Evolutionary conservation across 2,113 vertebrate species (phyloP).

Genomic region (Ibidorhyncha struthersii): DNA sequence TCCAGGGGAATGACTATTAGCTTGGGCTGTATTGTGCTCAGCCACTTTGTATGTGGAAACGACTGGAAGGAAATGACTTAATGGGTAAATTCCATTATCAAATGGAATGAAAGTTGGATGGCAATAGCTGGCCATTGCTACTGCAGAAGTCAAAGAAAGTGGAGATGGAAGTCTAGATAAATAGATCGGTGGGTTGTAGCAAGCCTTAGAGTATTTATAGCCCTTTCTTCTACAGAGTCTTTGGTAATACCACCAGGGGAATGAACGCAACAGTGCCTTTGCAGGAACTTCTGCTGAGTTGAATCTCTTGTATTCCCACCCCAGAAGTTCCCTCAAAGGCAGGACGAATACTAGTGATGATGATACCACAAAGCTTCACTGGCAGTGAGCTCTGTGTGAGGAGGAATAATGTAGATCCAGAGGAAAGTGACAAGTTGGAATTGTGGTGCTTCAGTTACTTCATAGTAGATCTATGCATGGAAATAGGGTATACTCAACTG

Average conservation of each 20-base stretch:
- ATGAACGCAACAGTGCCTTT: background rate
- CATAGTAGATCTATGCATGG: background rate
- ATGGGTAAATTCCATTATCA: background rate
- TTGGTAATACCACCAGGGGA: background rate
- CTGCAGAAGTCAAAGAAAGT: background rate
- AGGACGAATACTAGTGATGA: background rate
- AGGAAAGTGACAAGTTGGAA: background rate
- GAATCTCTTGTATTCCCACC: background rate
- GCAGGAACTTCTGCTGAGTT: background rate
- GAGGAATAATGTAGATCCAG: background rate
- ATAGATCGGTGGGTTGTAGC: background rate
- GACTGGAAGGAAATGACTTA: background rate
- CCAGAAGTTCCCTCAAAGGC: background rate
- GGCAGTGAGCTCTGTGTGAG: background rate
- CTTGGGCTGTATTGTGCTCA: background rate
- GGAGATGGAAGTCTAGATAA: background rate
- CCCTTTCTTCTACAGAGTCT: background rate
- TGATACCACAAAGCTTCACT: background rate
- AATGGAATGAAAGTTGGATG: background rate
- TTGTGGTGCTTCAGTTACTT: background rate
- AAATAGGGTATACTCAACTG: slow-evolving; percentile 67
- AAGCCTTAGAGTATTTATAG: background rate
- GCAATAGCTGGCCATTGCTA: background rate
- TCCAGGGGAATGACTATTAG: background rate
- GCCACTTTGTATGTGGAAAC: background rate